These are phyloP conservation scores for Pseudomyrmex sp. DNA, from an alignment of 1,140 invertebrate genomes.

Conservation along the genomic window DNA sequence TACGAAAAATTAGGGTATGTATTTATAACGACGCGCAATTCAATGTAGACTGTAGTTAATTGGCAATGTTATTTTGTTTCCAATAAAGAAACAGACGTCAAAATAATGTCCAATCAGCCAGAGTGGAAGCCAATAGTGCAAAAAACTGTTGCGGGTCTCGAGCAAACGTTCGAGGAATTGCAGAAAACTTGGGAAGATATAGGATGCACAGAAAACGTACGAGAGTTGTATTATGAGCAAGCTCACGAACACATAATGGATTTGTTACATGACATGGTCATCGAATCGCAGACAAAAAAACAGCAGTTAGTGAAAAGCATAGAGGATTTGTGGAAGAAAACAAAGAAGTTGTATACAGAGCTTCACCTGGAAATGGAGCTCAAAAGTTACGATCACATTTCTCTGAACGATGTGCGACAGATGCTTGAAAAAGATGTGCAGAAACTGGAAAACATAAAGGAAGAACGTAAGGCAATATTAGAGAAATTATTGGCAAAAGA, in stretches of 20 bases:
- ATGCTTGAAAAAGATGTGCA: constrained; percentile 72
- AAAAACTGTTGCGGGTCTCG: not conserved
- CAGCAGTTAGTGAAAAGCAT: constrained; percentile 70
- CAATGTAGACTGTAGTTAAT: not conserved
- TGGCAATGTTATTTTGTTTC: not conserved
- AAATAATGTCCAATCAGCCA: constrained; percentile 25
- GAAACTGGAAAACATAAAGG: constrained; percentile 72
- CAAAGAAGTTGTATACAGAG: constrained; percentile 72
- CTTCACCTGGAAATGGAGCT: constrained; percentile 66
- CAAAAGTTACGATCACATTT: constrained; percentile 72
- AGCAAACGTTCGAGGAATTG: constrained; percentile 30
- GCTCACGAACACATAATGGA: constrained; percentile 66
- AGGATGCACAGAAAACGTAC: constrained; percentile 62
- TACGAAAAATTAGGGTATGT: constrained; percentile 12
- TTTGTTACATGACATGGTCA: constrained; percentile 78
- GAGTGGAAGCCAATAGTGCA: constrained; percentile 31
- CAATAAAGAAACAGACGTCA: not conserved
- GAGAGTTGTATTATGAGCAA: constrained; percentile 64
- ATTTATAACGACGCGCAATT: not conserved
- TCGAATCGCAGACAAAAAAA: constrained; percentile 74
- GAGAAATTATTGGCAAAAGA: constrained; percentile 76
- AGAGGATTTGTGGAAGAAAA: constrained; percentile 68
- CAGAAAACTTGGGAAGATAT: constrained; percentile 71
- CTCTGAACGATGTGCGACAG: constrained; percentile 73
- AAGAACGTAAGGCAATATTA: constrained; percentile 73